Evolutionary conservation across 2,888 invertebrate species (phyloP).

Genomic region (Drosophila neotestacea): DNA sequence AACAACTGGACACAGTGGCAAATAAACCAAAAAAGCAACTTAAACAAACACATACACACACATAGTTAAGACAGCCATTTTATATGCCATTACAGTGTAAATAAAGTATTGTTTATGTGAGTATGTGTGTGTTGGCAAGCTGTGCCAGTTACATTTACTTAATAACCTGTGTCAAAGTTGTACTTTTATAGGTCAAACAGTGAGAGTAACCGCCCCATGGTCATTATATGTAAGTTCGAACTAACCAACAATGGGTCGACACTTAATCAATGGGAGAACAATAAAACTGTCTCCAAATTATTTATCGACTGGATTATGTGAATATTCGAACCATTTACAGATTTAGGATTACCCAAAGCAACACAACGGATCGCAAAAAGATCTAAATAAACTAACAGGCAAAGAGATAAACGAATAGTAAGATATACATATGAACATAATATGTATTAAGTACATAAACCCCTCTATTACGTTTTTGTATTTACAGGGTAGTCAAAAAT

Average conservation of each 20-base stretch:
- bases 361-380: not conserved
- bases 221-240: constrained; percentile 41
- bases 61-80: constrained; percentile 67
- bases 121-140: constrained; percentile 37
- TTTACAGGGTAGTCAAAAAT: not conserved
- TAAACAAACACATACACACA: constrained; percentile 12
- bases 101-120: constrained; percentile 74
- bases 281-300: constrained; percentile 55
- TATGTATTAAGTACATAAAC: not conserved
- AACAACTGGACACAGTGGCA: constrained; percentile 71
- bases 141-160: constrained; percentile 71
- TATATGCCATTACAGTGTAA: constrained; percentile 79
- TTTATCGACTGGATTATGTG: constrained; percentile 43
- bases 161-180: constrained; percentile 69
- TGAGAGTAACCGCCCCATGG: constrained; percentile 26
- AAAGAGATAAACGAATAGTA: not conserved
- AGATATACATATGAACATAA: not conserved
- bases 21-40: constrained; percentile 50
- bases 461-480: not conserved
- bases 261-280: constrained; percentile 50
- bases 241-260: constrained; percentile 9
- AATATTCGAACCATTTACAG: constrained; percentile 6
- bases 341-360: constrained; percentile 11
- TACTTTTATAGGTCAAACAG: constrained; percentile 60
- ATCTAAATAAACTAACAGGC: not conserved